phyloP scores from a whole-genome alignment of 2,113 vertebrate species.

The Bettongia penicillata region DNA sequence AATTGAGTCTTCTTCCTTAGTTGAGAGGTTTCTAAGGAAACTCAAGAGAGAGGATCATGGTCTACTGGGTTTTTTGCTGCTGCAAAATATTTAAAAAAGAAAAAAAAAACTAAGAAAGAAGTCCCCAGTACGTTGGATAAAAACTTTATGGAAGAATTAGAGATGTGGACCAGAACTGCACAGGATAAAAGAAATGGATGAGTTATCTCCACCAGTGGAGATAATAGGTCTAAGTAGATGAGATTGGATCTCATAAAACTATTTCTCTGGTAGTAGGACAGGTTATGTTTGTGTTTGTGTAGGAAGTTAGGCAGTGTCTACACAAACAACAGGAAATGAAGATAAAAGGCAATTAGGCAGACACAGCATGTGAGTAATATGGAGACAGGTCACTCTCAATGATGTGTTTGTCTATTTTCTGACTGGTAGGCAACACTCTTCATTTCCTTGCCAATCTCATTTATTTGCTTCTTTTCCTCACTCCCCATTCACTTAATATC shows the following conservation, averaged over 20 bases:
- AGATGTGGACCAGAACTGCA: background rate
- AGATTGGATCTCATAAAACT: background rate
- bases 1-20: constrained; percentile 72
- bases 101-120: background rate
- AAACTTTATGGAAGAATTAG: background rate
- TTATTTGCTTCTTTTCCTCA: background rate
- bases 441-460: background rate
- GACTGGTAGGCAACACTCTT: background rate
- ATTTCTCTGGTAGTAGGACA: background rate
- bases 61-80: background rate
- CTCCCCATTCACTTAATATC: background rate
- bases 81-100: background rate
- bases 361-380: background rate
- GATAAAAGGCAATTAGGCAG: background rate
- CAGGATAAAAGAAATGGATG: background rate
- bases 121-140: background rate
- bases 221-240: background rate
- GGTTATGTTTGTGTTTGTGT: background rate
- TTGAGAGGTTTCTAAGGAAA: constrained; percentile 41
- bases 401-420: background rate
- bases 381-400: background rate
- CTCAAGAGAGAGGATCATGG: constrained; percentile 53
- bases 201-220: background rate
- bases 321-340: background rate
- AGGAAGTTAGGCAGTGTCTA: background rate